Base-by-base conservation (phyloP, 2,888 invertebrate species). In the Reticulitermes lucifugus region DNA sequence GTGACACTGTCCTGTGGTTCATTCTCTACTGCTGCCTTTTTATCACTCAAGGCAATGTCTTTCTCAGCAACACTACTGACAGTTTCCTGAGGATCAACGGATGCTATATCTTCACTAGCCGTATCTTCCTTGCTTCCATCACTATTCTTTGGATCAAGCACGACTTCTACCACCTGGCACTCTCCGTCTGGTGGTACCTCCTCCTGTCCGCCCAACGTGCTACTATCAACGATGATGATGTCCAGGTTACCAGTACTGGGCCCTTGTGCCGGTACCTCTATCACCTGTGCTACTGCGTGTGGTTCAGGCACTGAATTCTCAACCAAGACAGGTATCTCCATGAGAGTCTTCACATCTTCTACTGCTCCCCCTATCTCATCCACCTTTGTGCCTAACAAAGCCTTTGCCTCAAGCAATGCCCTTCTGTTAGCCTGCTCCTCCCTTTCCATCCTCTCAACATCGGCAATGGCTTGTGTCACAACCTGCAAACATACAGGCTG, bases 231-330 rank as follows among this genome's bases (percentile, higher is more conserved):
- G 0, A 81, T 81, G 25, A 81, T 43, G 22, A 81, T 81, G 65
- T 81, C 81, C 25, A 70, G 25, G 18, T 81, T 70, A 60, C 35
- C 25, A 12, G 46, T 2, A 25, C 43, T 25, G 6, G 79, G 18
- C n/a, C 65, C 65, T 9, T 22, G 77, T 9, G 81, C 70, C 43
- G 81, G 81, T 14, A 81, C 81, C 46, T 81, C 81, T 41, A 81
- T 43, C 41, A 81, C 81, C 46, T 81, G 70, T 41, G 81, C 70
- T 18, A 79, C 51, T 0, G 79, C 51, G 29, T 79, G 51, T 9
- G 65, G 65, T 14, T 60, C 70, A 7, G 81, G 65, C 7, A 14
- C 70, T 43, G 81, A 12, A 10, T 70, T 43, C 29, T 59, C 80
- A 43, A 81, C 70, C 22, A 65, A 46, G 2, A 60, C 35, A 18